These are phyloP conservation scores for Scotopteryx bipunctaria DNA, from an alignment of 2,888 invertebrate species.

Conservation along the genomic window DNA sequence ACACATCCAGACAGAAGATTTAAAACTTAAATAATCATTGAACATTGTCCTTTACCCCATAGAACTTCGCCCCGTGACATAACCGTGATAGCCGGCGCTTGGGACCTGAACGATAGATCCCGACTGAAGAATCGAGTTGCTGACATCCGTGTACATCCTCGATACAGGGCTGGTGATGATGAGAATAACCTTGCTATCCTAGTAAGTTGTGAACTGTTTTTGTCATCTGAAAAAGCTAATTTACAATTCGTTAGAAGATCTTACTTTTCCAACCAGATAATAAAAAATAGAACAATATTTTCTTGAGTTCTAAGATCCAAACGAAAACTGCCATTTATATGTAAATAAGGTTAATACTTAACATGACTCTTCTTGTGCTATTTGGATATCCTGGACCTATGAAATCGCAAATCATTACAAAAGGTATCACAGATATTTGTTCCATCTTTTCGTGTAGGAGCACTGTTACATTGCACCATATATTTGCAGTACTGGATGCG, in stretches of 20 bases:
- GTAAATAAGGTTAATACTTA: too few species aligned
- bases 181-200: slow-evolving; percentile 63
- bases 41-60: slow-evolving; percentile 10
- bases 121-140: slow-evolving; percentile 55
- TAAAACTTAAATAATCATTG: slow-evolving; percentile 2
- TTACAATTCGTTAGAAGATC: too few species aligned
- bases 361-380: too few species aligned
- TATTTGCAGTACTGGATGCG: slow-evolving; percentile 68
- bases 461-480: too few species aligned
- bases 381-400: too few species aligned
- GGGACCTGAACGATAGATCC: slow-evolving; percentile 57
- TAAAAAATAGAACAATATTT: too few species aligned
- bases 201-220: slow-evolving; percentile 47
- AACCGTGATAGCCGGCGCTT: slow-evolving; percentile 60
- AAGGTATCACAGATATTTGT: too few species aligned
- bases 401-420: too few species aligned
- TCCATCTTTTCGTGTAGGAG: too few species aligned
- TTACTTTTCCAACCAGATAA: too few species aligned
- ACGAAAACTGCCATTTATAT: too few species aligned
- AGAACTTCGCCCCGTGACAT: slow-evolving; percentile 57
- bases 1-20: not conserved
- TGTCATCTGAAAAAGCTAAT: not conserved
- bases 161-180: slow-evolving; percentile 55
- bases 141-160: slow-evolving; percentile 53
- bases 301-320: too few species aligned